Conservation (phyloP, 2,797 vertebrate genomes). For the Helicolenus hilgendorfi region DNA sequence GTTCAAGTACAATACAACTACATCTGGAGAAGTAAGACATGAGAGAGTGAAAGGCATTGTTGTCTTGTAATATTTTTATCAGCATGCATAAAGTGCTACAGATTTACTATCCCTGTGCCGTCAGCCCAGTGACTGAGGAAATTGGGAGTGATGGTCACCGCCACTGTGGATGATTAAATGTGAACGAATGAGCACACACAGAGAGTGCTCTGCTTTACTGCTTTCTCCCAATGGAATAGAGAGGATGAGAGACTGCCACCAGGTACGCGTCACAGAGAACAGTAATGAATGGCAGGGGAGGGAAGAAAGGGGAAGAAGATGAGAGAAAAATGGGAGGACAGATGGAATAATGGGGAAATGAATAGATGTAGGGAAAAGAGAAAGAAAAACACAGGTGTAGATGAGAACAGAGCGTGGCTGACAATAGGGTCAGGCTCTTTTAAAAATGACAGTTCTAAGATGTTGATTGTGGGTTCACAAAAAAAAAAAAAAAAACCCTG, state of each 20-base stretch:
- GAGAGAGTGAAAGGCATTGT: not conserved
- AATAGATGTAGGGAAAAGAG: constrained; percentile 31
- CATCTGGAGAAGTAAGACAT: not conserved
- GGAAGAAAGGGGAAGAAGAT: constrained; percentile 18
- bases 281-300: constrained; percentile 57
- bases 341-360: constrained; percentile 40
- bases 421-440: constrained; percentile 45
- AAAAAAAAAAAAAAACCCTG: constrained; percentile 45
- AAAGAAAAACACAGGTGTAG: constrained; percentile 30
- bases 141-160: constrained; percentile 69
- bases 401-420: constrained; percentile 25
- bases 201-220: constrained; percentile 51
- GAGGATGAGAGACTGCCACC: constrained; percentile 62
- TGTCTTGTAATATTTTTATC: constrained; percentile 44
- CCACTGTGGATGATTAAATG: constrained; percentile 75
- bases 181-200: constrained; percentile 60
- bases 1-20: not conserved
- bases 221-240: constrained; percentile 53
- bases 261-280: constrained; percentile 32
- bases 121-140: constrained; percentile 49
- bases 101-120: constrained; percentile 33
- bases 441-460: constrained; percentile 49
- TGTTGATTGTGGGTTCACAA: constrained; percentile 34
- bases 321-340: constrained; percentile 47
- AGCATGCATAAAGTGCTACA: constrained; percentile 37